Conservation (phyloP, 2,113 vertebrate species). For the Odobenus rosmarus region DNA sequence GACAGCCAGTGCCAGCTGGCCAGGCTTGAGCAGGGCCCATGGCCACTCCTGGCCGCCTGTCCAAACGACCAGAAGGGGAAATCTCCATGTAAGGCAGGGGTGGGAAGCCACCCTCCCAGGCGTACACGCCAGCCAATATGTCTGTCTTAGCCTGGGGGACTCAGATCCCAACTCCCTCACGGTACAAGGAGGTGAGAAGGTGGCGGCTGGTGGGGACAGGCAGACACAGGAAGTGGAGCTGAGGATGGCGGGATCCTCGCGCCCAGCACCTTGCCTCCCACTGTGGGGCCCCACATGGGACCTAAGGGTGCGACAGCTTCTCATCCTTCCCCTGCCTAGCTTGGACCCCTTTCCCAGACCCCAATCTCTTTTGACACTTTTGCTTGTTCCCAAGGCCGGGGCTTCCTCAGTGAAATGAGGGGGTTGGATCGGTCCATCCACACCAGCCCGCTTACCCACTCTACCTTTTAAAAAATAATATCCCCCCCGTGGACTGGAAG, state of each 20-base stretch:
- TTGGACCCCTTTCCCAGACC: neutral
- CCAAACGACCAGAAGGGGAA: neutral
- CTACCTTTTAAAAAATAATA: neutral
- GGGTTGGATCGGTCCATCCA: neutral
- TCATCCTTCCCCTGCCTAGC: neutral
- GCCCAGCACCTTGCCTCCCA: neutral
- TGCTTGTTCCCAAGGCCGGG: neutral
- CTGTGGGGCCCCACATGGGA: neutral
- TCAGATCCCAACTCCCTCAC: neutral
- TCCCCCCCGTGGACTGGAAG: fast-evolving
- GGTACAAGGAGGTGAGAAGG: neutral
- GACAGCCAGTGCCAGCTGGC: neutral
- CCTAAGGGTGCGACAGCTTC: neutral
- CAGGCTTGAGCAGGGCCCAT: too few relatives aligned
- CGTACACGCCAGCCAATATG: fast-evolving
- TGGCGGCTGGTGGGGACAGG: neutral
- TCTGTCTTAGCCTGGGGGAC: neutral
- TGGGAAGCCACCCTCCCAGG: neutral
- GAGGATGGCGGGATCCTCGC: neutral
- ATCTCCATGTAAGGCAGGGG: fast-evolving
- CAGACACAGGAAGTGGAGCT: neutral
- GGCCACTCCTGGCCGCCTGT: neutral
- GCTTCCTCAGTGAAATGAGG: neutral
- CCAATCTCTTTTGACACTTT: neutral
- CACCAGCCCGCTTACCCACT: neutral